Base-by-base conservation (phyloP, 2,888 invertebrate species). In the Acronicta alni region DNA sequence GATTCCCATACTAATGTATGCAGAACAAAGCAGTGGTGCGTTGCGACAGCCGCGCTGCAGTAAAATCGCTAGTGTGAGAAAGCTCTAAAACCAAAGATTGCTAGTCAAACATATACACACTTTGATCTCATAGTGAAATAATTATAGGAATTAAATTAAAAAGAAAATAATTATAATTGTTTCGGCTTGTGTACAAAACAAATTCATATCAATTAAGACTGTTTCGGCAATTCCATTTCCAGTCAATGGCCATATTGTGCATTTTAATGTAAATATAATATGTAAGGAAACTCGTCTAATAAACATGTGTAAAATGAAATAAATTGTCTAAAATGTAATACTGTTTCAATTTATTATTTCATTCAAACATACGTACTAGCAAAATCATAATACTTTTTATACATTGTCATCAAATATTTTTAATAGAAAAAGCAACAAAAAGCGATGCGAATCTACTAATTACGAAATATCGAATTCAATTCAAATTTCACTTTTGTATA, bases 281-380 rank as follows among this genome's bases (percentile, higher is more conserved):
- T 73, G 38, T 91, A 91, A 92, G 90, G 67, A 79, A 87, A 84
- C 84, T 88, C 87, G 87, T 92, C 89, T 91, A 85, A 87, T 90
- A 89, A 91, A 92, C 91, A 91, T 90, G 93, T 93, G 93, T 94
- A 93, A 91, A 93, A 93, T 92, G 84, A 90, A 93, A 92, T 93
- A 94, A 94, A 94, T 90, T 91, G 89, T 93, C 89, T 89, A 91
- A 93, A 93, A 92, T 78, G 89, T 89, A 90, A 46, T 43, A 57
- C 53, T 57, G 55, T 69, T 75, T 82, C 77, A 73, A 71, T 80
- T 69, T 71, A 61, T 49, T 49, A 49, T 6, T 26, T 26, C 20
- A 64, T 54, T 26, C 37, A 44, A 3, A 30, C 41, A 32, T 32
- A 9, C 5, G 23, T 6, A 30, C n/a, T 3, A 30, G 0, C n/a